Percentiles rank a stretch among this genome's conserved stretches.
Conservation (phyloP, 2,888 invertebrate genomes). For the Dilophus febrilis region DNA sequence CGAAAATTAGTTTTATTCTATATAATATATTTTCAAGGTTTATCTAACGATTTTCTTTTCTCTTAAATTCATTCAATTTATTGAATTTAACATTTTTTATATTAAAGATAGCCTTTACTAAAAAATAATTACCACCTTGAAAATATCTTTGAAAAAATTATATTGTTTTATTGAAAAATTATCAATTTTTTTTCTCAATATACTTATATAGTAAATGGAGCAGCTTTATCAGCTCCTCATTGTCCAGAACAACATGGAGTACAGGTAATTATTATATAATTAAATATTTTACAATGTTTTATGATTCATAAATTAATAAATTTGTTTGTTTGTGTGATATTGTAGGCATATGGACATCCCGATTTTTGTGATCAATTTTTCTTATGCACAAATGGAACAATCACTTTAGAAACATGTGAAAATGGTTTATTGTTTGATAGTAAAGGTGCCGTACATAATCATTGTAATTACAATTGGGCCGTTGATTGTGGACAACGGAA, state of each 20-base stretch:
- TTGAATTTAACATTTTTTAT: too few relatives aligned
- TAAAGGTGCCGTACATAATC: slow-evolving; percentile 74
- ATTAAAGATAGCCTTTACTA: too few relatives aligned
- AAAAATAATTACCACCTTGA: too few relatives aligned
- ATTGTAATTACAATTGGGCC: slow-evolving; percentile 91
- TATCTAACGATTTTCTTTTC: too few relatives aligned
- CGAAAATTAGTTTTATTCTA: too few relatives aligned
- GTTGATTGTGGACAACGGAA: slow-evolving; percentile 69
- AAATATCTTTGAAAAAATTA: too few relatives aligned
- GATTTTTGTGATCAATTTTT: slow-evolving; percentile 79
- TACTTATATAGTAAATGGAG: slow-evolving; percentile 45
- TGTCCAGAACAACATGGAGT: slow-evolving; percentile 72
- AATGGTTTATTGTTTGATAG: slow-evolving; percentile 85
- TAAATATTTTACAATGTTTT: not conserved
- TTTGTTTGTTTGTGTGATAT: slow-evolving; percentile 6
- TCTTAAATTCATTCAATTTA: too few relatives aligned
- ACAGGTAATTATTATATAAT: slow-evolving; percentile 28
- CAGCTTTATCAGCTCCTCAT: slow-evolving; percentile 42
- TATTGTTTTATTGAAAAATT: too few relatives aligned
- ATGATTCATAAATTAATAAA: not conserved
- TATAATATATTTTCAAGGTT: too few relatives aligned
- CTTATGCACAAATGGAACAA: slow-evolving; percentile 77
- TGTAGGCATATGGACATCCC: slow-evolving; percentile 68
- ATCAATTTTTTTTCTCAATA: too few relatives aligned
- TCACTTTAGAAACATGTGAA: slow-evolving; percentile 79